phyloP scores from a whole-genome alignment of 2,797 vertebrate species.

The Danio albolineatus region DNA sequence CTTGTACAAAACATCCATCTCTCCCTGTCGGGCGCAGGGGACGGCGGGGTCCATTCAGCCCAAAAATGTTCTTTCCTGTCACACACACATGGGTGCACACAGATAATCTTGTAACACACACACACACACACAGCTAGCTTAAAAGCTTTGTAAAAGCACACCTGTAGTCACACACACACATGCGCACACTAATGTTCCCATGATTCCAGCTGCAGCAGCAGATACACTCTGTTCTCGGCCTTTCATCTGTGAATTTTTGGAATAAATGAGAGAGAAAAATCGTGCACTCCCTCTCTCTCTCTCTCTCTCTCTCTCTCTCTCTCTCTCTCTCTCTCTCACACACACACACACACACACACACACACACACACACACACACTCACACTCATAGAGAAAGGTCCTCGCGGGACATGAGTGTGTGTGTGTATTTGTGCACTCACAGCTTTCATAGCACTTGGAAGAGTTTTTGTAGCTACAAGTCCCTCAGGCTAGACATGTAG shows the following conservation, averaged over 20 bases:
- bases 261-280: constrained; percentile 42
- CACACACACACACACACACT: neutral
- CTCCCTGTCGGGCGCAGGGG: neutral
- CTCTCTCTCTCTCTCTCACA: neutral
- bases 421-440: constrained; percentile 28
- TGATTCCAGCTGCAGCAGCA: constrained; percentile 19
- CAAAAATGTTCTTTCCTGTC: neutral
- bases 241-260: constrained; percentile 48
- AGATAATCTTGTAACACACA: neutral
- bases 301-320: neutral
- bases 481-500: constrained; percentile 48
- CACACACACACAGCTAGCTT: constrained; percentile 3
- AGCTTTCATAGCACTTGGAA: constrained; percentile 45
- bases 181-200: constrained; percentile 19
- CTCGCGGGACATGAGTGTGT: constrained; percentile 7
- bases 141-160: constrained; percentile 17
- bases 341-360: neutral
- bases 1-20: constrained; percentile 10
- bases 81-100: neutral
- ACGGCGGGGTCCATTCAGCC: neutral
- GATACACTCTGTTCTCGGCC: constrained; percentile 31
- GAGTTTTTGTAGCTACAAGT: constrained; percentile 46
- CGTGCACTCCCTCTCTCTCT: neutral
- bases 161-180: constrained; percentile 29
- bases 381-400: neutral